Evolutionary conservation across 37 sponge, comb jelly and placozoan species (phyloP), one percentile per base, ranked within the genome.

Genomic region (Beroe forskalii): DNA sequence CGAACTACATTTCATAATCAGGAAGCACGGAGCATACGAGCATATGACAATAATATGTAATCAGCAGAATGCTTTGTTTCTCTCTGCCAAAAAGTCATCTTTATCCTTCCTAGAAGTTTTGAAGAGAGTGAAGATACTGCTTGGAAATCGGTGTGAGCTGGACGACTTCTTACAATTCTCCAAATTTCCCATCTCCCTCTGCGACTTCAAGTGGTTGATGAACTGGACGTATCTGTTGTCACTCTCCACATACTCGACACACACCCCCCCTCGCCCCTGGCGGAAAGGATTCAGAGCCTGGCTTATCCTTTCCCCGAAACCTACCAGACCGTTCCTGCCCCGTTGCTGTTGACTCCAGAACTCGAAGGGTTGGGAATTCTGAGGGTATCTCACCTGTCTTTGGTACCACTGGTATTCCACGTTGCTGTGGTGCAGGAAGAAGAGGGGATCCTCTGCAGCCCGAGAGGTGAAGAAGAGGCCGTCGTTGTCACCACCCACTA

Each of bases 361-460:
- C 48, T 80, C 86, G 14, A 8, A 4, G 55, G 55, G 12, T 17
- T 17, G 12, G 14, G 0, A n/a, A 12, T 12, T 80, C 86, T 80
- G 12, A 12, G 35, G 48, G 48, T 23, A 22, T 27, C 86, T 80
- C 2, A 38, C 40, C 55, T 80, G 86, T 44, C 86, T 35, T 24
- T 80, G 86, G 30, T 80, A 80, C 44, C 44, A 80, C 27, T 80
- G 86, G 55, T 23, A 80, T 1, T 80, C 86, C 23, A 80, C 86
- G 55, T 80, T 80, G 30, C 40, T 38, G 27, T 80, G 86, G 30
- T 80, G 86, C 1, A 80, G 27, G 40, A 35, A 80, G 86, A 80
- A 80, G 43, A 80, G 48, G 31, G 86, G 86, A n/a, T 80, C 86
- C 40, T 80, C 86, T 41, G 86, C 86, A 23, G 86, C 86, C n/a